phyloP scores from a whole-genome alignment of 2,888 invertebrate genomes.

The Gibbula magus region DNA sequence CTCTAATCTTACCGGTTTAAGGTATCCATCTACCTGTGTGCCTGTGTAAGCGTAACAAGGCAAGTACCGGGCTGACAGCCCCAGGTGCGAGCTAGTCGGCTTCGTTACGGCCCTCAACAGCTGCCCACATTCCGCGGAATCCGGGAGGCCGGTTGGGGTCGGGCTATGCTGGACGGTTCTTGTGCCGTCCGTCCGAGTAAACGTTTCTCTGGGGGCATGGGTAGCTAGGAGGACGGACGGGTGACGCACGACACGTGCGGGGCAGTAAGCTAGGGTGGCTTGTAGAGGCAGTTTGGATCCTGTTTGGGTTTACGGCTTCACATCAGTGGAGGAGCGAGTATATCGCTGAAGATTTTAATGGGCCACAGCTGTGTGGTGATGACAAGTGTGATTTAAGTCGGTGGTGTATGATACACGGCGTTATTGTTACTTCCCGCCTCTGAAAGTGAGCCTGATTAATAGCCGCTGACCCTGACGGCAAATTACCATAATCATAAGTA shows the following conservation, averaged over 20 bases:
- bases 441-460: no score
- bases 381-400: no score
- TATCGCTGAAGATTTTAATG: background rate
- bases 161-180: background rate
- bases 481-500: no score
- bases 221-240: background rate
- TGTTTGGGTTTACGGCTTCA: background rate
- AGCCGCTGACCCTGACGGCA: no score
- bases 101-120: background rate
- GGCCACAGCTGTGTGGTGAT: background rate
- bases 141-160: background rate
- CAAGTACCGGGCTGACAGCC: background rate
- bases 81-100: background rate
- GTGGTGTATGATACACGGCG: no score
- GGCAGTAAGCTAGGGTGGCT: background rate
- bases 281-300: background rate
- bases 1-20: constrained; percentile 16
- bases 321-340: background rate
- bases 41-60: background rate
- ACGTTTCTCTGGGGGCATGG: background rate
- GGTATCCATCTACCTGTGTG: constrained; percentile 9
- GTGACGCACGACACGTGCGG: background rate
- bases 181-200: background rate
- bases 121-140: background rate
- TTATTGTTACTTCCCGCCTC: no score